Evolutionary conservation across 2,888 invertebrate genomes (phyloP).

Genomic region (Amphipyra tragopoginis): DNA sequence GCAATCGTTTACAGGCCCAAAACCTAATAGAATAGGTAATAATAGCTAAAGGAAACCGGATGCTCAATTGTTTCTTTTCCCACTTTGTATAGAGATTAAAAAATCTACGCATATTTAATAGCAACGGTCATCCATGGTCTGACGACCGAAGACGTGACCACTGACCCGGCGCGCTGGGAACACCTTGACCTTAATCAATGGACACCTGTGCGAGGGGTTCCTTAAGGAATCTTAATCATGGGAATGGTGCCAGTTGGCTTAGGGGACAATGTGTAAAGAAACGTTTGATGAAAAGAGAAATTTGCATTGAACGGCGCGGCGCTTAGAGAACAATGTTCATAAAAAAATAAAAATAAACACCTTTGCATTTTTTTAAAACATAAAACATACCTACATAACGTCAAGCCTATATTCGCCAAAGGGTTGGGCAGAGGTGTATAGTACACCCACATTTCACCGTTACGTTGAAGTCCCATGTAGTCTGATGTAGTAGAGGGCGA

Average conservation of each 20-base stretch:
- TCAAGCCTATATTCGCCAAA: no score
- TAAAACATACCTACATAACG: no score
- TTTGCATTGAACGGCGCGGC: slow-evolving; percentile 41
- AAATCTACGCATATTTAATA: slow-evolving; percentile 64
- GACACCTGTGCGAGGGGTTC: slow-evolving; percentile 83
- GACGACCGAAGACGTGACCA: slow-evolving; percentile 71
- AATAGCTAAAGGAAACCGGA: not conserved
- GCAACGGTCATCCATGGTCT: slow-evolving; percentile 83
- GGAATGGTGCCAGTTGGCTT: slow-evolving; percentile 72
- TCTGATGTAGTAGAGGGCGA: no score
- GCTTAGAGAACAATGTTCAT: slow-evolving; percentile 3
- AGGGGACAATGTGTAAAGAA: slow-evolving; percentile 53
- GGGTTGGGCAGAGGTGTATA: no score
- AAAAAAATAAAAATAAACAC: slow-evolving; percentile 14
- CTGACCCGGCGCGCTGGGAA: slow-evolving; percentile 85
- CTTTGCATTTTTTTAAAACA: no score
- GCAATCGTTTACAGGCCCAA: no score
- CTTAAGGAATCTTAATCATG: slow-evolving; percentile 86
- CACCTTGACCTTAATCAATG: slow-evolving; percentile 85
- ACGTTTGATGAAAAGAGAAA: slow-evolving; percentile 23
- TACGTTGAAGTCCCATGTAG: no score
- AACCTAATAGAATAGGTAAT: no score
- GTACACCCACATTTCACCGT: no score
- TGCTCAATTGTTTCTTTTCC: slow-evolving; percentile 16
- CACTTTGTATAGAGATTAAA: slow-evolving; percentile 17